phyloP scores from a whole-genome alignment of 2,888 invertebrate genomes.

The Drosophila antonietae region DNA sequence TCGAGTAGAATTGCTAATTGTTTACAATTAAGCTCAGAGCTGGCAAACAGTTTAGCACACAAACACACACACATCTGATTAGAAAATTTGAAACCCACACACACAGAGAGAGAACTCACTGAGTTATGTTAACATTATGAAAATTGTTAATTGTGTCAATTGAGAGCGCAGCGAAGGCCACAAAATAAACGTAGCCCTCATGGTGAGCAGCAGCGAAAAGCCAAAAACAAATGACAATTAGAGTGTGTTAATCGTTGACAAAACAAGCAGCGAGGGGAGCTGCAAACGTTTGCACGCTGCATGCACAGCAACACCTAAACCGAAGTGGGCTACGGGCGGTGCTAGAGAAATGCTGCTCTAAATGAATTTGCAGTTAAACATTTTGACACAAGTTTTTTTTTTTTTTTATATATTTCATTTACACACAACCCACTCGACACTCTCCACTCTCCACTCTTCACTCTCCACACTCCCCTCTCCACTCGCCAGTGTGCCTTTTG shows the following conservation, averaged over 20 bases:
- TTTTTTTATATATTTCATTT: background rate
- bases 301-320: slow-evolving; percentile 45
- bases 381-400: slow-evolving; percentile 41
- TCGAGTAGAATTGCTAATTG: slow-evolving; percentile 47
- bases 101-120: background rate
- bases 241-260: slow-evolving; percentile 72
- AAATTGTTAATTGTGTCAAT: slow-evolving; percentile 40
- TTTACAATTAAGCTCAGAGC: slow-evolving; percentile 37
- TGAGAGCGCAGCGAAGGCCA: slow-evolving; percentile 10
- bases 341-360: slow-evolving; percentile 14
- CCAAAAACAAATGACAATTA: slow-evolving; percentile 72
- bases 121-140: slow-evolving; percentile 38
- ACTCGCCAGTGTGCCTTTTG: background rate
- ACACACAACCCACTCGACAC: background rate
- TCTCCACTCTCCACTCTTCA: background rate
- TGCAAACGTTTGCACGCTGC: slow-evolving; percentile 42
- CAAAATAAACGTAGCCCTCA: slow-evolving; percentile 25
- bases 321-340: background rate
- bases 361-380: slow-evolving; percentile 57
- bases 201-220: slow-evolving; percentile 22
- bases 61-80: slow-evolving; percentile 22
- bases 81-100: slow-evolving; percentile 20
- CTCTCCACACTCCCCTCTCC: background rate
- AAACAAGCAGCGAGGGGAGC: slow-evolving; percentile 24
- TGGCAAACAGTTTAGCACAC: slow-evolving; percentile 33